Base-by-base conservation (phyloP, 2,888 invertebrate species). In the Caenorhabditis angaria region DNA sequence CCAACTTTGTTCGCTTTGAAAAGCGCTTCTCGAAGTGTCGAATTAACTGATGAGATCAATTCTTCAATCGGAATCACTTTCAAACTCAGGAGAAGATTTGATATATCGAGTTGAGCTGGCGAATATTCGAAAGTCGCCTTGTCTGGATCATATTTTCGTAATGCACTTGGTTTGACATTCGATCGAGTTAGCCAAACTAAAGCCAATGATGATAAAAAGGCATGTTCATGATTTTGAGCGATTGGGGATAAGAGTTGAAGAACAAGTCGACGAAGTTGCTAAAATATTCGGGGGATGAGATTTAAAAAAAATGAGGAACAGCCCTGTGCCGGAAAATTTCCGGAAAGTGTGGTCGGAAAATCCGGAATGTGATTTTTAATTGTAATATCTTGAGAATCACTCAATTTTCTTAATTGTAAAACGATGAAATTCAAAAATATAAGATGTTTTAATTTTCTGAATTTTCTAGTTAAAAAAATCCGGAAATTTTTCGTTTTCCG, bases 181-280 rank as follows among this genome's bases (percentile, higher is more conserved):
- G 73, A 73, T 57, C 80, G 24, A 6, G 80, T 94, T 93, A 87
- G 92, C 94, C 94, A 94, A 32, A 93, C 93, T 6, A 94, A 92
- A 0, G 94, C 93, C 70, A 94, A 91, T 2, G 94, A 93, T 8
- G 93, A 92, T 66, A 94, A 89, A 83, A 94, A 93, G 86, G 92
- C 92, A 20, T 92, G 90, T 14, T 93, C 92, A 88, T 94, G 93
- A 85, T 93, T 92, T 64, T 93, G 91, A 8, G 93, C 93, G 59
- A 94, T 92, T 0, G 94, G 94, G 83, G 93, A 93, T 4, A 94
- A 88, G 79, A 94, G 92, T 87, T 93, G 93, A 81, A 94, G 88
- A 57, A 94, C 90, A 82, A 93, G 92, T 81, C 93, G 92, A 74
- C 92, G 92, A 14, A 94, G 92, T 76, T 92, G 90, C 88, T 93